A percentile compares a stretch with the other conserved stretches of the same genome.
Conservation (phyloP, 1,140 invertebrate genomes). For the Drosophila teissieri region DNA sequence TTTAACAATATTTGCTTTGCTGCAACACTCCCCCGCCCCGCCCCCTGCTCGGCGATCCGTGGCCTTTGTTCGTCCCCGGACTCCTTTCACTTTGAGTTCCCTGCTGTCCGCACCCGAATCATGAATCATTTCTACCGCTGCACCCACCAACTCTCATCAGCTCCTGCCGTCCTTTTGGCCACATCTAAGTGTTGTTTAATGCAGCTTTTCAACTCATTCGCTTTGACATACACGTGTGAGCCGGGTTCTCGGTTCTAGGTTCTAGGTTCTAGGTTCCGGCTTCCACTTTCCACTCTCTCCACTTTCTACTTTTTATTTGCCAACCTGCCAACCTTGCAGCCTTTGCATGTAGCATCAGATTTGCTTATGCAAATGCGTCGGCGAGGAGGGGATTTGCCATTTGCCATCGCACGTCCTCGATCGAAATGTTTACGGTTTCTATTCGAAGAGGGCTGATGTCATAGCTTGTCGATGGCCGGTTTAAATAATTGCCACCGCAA, state of each 20-base stretch:
- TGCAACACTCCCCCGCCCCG: conserved; percentile 27
- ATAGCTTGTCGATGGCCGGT: conserved; percentile 40
- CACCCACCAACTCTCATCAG: conserved; percentile 39
- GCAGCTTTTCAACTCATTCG: conserved; percentile 65
- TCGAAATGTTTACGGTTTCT: conserved; percentile 38
- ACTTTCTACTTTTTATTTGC: conserved; percentile 7
- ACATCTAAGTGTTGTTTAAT: conserved; percentile 69
- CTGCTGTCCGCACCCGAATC: conserved; percentile 63
- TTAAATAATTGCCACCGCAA: conserved; percentile 73
- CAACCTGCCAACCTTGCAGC: background rate
- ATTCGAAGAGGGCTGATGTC: conserved; percentile 57
- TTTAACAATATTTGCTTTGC: conserved; percentile 80
- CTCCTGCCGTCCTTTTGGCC: conserved; percentile 13
- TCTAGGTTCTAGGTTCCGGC: background rate
- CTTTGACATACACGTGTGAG: conserved; percentile 27
- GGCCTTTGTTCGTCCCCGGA: conserved; percentile 45
- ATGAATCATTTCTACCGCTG: conserved; percentile 72
- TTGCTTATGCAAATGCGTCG: conserved; percentile 64
- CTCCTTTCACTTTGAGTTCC: conserved; percentile 66
- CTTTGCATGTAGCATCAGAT: conserved; percentile 52
- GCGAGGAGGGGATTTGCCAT: conserved; percentile 54
- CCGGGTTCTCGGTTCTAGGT: too few relatives aligned
- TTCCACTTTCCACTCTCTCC: background rate
- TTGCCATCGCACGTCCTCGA: conserved; percentile 33
- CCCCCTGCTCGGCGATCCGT: conserved; percentile 32